A percentile compares a stretch with the other conserved stretches of the same genome.
phyloP scores from a whole-genome alignment of 2,797 vertebrate genomes.

The Centroberyx gerrardi region DNA sequence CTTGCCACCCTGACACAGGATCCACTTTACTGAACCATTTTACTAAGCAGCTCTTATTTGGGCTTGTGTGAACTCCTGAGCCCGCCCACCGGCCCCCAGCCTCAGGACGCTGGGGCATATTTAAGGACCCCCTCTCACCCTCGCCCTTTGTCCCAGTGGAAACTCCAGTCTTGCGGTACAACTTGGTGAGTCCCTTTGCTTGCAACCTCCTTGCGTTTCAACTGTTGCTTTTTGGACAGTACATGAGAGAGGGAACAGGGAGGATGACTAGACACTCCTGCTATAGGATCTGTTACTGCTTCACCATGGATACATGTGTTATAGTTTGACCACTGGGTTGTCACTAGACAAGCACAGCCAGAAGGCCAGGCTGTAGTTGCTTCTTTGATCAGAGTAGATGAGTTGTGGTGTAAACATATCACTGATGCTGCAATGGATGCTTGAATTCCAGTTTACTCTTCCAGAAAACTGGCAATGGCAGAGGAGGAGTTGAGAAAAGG shows the following conservation, averaged over 20 bases:
- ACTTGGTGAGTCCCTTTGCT: slow-evolving; percentile 83
- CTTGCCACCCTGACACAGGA: slow-evolving; percentile 63
- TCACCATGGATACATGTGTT: slow-evolving; percentile 17
- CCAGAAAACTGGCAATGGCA: not conserved
- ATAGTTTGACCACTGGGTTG: not conserved
- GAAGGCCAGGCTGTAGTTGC: not conserved
- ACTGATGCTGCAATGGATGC: not conserved
- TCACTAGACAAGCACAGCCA: not conserved
- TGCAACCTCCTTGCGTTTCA: slow-evolving; percentile 37
- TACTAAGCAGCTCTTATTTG: slow-evolving; percentile 86
- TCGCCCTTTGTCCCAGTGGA: slow-evolving; percentile 83
- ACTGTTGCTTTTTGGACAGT: slow-evolving; percentile 35
- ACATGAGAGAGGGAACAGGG: slow-evolving; percentile 10
- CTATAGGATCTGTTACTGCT: slow-evolving; percentile 19
- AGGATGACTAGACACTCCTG: slow-evolving; percentile 28
- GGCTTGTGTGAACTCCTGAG: slow-evolving; percentile 81
- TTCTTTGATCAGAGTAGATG: slow-evolving; percentile 27
- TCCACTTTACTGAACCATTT: slow-evolving; percentile 77
- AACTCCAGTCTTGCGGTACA: slow-evolving; percentile 84
- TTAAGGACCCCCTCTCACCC: slow-evolving; percentile 80
- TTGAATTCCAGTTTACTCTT: not conserved
- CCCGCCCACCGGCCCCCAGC: slow-evolving; percentile 72
- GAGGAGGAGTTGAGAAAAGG: not conserved
- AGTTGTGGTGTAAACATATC: not conserved
- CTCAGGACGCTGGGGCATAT: slow-evolving; percentile 73